Conservation (phyloP, 2,888 invertebrate genomes). For the Clitarchus hookeri region DNA sequence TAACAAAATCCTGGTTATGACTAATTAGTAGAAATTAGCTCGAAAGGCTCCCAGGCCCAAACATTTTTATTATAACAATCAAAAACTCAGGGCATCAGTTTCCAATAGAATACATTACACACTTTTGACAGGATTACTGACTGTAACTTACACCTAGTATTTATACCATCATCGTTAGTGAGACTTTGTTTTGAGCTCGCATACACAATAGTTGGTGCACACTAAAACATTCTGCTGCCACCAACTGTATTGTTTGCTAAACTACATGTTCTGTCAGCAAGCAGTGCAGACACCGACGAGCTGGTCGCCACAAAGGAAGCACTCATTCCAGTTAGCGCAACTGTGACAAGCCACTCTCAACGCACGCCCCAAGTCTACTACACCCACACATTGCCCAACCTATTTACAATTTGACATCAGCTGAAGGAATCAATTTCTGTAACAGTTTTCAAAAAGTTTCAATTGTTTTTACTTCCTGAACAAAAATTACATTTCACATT, state of each 20-base stretch:
- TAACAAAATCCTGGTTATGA: neutral
- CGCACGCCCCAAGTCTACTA: neutral
- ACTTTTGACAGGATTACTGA: slow-evolving; percentile 39
- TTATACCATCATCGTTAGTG: slow-evolving; percentile 19
- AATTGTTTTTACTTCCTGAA: neutral
- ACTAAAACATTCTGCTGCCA: slow-evolving; percentile 7
- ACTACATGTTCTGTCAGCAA: neutral
- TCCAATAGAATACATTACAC: slow-evolving; percentile 31
- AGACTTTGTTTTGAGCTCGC: neutral
- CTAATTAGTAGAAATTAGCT: slow-evolving; percentile 9
- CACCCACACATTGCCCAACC: neutral
- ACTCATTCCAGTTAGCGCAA: neutral
- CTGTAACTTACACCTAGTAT: slow-evolving; percentile 38
- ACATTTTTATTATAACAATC: slow-evolving; percentile 41
- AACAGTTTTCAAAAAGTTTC: slow-evolving; percentile 14
- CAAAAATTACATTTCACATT: neutral
- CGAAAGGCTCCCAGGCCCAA: slow-evolving; percentile 39
- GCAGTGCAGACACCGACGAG: neutral
- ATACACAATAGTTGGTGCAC: neutral
- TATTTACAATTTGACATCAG: neutral
- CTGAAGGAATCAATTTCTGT: neutral
- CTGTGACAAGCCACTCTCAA: neutral
- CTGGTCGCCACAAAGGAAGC: neutral
- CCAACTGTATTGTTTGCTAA: slow-evolving; percentile 6
- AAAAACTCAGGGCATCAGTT: slow-evolving; percentile 38